Evolutionary conservation across 2,113 vertebrate genomes (phyloP), one percentile per base, ranked within the genome.

Genomic region (Lepisosteus oculatus): DNA sequence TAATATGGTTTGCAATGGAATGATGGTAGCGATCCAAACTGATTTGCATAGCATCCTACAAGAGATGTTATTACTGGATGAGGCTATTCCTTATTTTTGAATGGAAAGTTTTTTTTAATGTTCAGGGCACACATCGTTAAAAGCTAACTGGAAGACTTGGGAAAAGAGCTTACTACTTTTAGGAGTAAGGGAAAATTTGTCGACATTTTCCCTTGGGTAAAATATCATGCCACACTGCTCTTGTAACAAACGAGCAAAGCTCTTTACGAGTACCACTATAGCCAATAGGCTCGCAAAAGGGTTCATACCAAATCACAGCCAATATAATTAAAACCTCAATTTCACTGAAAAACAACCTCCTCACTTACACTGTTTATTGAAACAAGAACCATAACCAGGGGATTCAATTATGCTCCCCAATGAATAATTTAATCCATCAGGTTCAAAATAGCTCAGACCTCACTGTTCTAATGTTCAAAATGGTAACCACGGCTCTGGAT

Each of bases 401-500:
- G 7, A 17, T 13, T 70, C 9, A 70, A 51, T 5, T 51, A 70
- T 47, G 13, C 56, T 62, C 41, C 43, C 43, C 17, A n/a, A 17
- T 59, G 44, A 5, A 55, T 64, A 17, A 64, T 64, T 71, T 61
- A 62, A 63, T 71, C 17, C 17, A 64, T 64, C 47, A 51, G 47
- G 47, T 71, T 71, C 12, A 71, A 71, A 71, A 71, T 55, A 71
- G 41, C 61, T 44, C 41, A n/a, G 69, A n/a, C 17, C 45, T 47
- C 17, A 14, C 45, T 42, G 17, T 29, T 64, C 54, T 54, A 12
- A n/a, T 71, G 69, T 59, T 44, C 44, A 63, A 61, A 63, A 63
- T 59, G 11, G 69, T 71, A 71, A 59, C 69, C 63, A 61, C 9
- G 74, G 64, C 72, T 80, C 41, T 59, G 44, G 45, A 59, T 15